Conservation (phyloP, 2,888 invertebrate species). For the Reticulitermes lucifugus region DNA sequence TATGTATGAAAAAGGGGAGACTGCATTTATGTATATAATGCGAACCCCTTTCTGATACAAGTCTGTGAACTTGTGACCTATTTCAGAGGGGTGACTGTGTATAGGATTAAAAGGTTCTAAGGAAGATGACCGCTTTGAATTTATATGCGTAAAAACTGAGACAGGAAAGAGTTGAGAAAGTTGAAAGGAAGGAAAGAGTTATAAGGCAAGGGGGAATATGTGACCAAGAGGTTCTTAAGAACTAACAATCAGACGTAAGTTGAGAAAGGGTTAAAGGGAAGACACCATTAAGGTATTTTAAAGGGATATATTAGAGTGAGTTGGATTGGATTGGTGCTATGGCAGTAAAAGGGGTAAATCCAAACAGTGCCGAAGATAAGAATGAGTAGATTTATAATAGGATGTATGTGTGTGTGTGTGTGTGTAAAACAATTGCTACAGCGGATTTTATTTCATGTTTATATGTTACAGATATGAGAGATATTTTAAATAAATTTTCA, state of each 20-base stretch:
- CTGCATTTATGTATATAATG: constrained; percentile 1
- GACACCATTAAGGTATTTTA: not conserved
- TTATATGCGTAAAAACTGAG: constrained; percentile 9
- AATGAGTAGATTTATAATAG: too few relatives aligned
- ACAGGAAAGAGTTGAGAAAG: constrained; percentile 3
- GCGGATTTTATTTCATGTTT: too few relatives aligned
- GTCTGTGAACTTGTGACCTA: constrained; percentile 22
- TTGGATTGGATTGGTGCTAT: not conserved
- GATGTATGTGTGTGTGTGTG: too few relatives aligned
- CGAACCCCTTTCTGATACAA: constrained; percentile 5
- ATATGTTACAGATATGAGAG: too few relatives aligned
- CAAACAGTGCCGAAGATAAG: too few relatives aligned
- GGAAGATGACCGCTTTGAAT: constrained; percentile 7
- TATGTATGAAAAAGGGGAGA: not conserved
- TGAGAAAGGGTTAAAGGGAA: not conserved
- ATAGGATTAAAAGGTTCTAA: not conserved
- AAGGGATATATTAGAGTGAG: not conserved
- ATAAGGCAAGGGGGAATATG: not conserved
- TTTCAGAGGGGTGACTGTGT: not conserved
- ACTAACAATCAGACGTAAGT: not conserved
- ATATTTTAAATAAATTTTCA: too few relatives aligned
- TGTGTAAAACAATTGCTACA: too few relatives aligned
- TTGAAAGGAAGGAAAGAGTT: constrained; percentile 15
- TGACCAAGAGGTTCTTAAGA: not conserved
- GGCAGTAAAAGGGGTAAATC: too few relatives aligned